Percentiles rank a stretch among this genome's conserved stretches.
phyloP scores from a whole-genome alignment of 1,140 invertebrate species.

The Phocides pigmalion region DNA sequence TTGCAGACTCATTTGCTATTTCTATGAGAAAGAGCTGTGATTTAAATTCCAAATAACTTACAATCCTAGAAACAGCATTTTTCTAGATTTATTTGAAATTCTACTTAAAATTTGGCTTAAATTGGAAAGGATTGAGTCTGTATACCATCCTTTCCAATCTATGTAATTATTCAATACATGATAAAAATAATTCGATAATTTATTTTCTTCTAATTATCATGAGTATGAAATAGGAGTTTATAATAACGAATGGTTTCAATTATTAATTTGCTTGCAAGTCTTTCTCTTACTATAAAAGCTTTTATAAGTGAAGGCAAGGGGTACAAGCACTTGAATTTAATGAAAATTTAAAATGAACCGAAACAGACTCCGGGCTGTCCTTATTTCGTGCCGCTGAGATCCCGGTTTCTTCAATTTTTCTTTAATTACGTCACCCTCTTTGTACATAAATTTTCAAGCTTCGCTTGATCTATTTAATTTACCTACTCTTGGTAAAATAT shows the following conservation, averaged over 20 bases:
- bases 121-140: too few relatives aligned
- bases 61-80: too few relatives aligned
- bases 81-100: too few relatives aligned
- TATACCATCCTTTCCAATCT: too few relatives aligned
- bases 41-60: too few relatives aligned
- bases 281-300: neutral
- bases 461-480: conserved; percentile 13
- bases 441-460: conserved; percentile 34
- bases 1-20: too few relatives aligned
- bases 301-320: neutral
- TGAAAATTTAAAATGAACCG: conserved; percentile 34
- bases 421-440: conserved; percentile 36
- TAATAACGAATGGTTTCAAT: neutral
- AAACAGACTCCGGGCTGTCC: neutral
- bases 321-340: conserved; percentile 4
- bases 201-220: too few relatives aligned
- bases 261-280: neutral
- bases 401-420: conserved; percentile 17
- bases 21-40: too few relatives aligned
- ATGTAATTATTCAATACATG: too few relatives aligned
- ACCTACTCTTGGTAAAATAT: neutral
- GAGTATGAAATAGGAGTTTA: neutral
- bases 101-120: too few relatives aligned
- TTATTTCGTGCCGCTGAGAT: neutral
- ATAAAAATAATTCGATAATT: too few relatives aligned